These are phyloP conservation scores for Drosophila mercatorum DNA, from an alignment of 2,888 invertebrate species.

Conservation along the genomic window DNA sequence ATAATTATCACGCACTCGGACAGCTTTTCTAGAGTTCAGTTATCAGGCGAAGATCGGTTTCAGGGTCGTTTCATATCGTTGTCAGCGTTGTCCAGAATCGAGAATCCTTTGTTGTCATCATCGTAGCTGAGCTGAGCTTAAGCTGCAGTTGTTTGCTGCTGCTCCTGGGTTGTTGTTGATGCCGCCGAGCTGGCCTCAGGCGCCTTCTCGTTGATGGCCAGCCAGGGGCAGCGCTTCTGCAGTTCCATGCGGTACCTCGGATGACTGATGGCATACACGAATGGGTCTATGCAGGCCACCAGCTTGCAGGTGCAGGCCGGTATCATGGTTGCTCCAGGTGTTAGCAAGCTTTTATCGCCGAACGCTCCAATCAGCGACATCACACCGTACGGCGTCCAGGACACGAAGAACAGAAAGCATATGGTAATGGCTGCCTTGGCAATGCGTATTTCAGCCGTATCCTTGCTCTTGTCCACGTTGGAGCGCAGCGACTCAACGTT, in stretches of 20 bases:
- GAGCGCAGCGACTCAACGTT: constrained; percentile 93
- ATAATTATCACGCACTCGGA: constrained; percentile 34
- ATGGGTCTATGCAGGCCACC: constrained; percentile 96
- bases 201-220: constrained; percentile 88
- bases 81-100: constrained; percentile 21
- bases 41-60: constrained; percentile 20
- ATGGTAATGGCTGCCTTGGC: constrained; percentile 95
- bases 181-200: constrained; percentile 86
- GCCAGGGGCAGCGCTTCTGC: constrained; percentile 91
- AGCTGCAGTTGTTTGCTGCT: constrained; percentile 79
- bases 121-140: constrained; percentile 34
- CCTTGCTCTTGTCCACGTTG: constrained; percentile 87
- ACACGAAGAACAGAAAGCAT: constrained; percentile 93
- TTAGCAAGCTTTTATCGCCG: constrained; percentile 89
- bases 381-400: constrained; percentile 96
- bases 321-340: constrained; percentile 92
- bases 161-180: constrained; percentile 69
- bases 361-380: constrained; percentile 92
- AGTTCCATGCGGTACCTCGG: constrained; percentile 93
- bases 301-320: constrained; percentile 94
- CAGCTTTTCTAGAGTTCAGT: not conserved
- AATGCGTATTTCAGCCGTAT: constrained; percentile 93
- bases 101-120: not conserved
- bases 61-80: constrained; percentile 6
- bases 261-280: constrained; percentile 95